A percentile compares a stretch with the other conserved stretches of the same genome.
Conservation (phyloP, 2,888 invertebrate genomes). For the Esperia sulphurella region DNA sequence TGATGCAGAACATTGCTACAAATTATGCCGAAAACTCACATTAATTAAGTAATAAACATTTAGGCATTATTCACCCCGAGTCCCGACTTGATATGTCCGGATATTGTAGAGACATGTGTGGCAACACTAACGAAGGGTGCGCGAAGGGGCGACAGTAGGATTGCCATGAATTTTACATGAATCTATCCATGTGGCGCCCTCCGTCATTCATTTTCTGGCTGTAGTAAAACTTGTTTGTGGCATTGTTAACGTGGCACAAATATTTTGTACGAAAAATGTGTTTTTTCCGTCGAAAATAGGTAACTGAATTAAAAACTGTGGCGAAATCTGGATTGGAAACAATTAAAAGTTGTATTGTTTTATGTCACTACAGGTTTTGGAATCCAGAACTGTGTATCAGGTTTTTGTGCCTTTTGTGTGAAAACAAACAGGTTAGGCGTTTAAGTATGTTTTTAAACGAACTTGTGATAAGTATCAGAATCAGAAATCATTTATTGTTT, state of each 20-base stretch:
- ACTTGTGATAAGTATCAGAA: too few species aligned
- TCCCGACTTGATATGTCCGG: background rate
- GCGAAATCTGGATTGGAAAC: background rate
- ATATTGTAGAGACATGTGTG: background rate
- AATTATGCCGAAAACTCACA: too few species aligned
- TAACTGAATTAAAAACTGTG: background rate
- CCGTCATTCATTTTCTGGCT: conserved; percentile 54
- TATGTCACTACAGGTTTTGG: too few species aligned
- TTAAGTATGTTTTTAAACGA: too few species aligned
- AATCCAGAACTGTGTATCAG: too few species aligned
- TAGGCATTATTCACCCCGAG: too few species aligned
- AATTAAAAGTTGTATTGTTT: too few species aligned
- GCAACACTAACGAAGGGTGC: conserved; percentile 23
- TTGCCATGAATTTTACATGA: conserved; percentile 74
- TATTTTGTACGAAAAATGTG: background rate
- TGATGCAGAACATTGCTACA: too few species aligned
- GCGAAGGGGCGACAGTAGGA: conserved; percentile 28
- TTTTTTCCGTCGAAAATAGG: background rate
- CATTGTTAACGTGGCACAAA: conserved; percentile 12
- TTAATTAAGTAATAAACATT: too few species aligned
- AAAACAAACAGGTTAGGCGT: too few species aligned
- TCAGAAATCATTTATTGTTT: too few species aligned
- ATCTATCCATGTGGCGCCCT: conserved; percentile 42
- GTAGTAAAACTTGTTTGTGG: conserved; percentile 28
- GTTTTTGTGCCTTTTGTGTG: too few species aligned